Percentiles rank a stretch among this genome's conserved stretches.
Evolutionary conservation across 2,797 vertebrate genomes (phyloP).

Genomic region (Darevskia nairensis): DNA sequence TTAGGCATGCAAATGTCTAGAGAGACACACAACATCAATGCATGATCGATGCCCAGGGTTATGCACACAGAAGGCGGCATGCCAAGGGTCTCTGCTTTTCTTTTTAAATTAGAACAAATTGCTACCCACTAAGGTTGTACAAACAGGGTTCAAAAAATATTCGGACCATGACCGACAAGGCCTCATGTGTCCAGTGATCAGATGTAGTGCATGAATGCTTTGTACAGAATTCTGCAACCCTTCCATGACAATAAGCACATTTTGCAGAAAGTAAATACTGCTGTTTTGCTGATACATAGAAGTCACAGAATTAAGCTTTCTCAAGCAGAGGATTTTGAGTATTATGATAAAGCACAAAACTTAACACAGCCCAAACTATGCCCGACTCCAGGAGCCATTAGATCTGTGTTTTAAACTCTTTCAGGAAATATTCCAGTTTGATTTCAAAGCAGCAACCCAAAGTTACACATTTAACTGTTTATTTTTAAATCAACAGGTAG

Average conservation of each 20-base stretch:
- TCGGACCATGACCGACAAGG: neutral
- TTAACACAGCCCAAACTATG: neutral
- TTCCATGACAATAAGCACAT: neutral
- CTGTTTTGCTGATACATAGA: neutral
- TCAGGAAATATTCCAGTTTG: neutral
- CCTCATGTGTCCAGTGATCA: neutral
- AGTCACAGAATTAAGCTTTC: neutral
- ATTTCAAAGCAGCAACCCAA: too few species aligned
- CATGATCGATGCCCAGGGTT: neutral
- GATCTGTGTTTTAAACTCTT: slow-evolving; percentile 27
- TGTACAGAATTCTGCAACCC: neutral
- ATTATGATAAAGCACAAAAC: neutral
- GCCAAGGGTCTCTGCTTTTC: neutral
- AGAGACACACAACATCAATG: neutral
- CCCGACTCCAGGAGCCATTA: neutral
- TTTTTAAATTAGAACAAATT: neutral
- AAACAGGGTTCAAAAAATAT: neutral
- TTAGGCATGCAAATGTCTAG: neutral
- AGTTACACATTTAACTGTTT: too few species aligned
- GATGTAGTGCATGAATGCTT: neutral
- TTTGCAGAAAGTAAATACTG: neutral
- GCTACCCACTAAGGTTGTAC: neutral
- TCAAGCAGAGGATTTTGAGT: neutral
- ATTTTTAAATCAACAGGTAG: too few species aligned
- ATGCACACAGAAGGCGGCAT: neutral